Percentiles rank a stretch among this genome's conserved stretches.
These are phyloP conservation scores for Cataglyphis altisquamis DNA, from an alignment of 2,888 invertebrate genomes.

Conservation along the genomic window DNA sequence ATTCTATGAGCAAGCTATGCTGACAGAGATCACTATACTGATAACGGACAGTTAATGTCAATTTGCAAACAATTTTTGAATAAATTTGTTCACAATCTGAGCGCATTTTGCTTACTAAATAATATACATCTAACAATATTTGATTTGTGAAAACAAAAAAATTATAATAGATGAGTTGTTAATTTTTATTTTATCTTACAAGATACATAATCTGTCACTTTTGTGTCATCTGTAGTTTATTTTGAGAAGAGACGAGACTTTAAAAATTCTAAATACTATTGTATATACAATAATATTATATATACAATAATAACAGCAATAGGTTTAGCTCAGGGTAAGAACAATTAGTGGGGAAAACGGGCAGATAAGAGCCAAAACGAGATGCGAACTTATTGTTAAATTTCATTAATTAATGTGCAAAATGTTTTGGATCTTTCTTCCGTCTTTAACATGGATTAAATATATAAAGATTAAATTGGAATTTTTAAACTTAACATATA, in stretches of 20 bases:
- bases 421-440: too few relatives aligned
- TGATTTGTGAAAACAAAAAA: background rate
- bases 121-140: background rate
- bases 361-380: too few relatives aligned
- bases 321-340: too few relatives aligned
- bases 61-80: background rate
- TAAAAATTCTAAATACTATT: background rate
- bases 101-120: background rate
- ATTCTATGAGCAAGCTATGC: too few relatives aligned
- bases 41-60: background rate
- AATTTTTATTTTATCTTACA: background rate
- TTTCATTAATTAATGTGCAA: too few relatives aligned
- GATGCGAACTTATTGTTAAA: too few relatives aligned
- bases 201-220: background rate
- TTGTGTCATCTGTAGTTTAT: background rate
- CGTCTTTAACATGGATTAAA: too few relatives aligned
- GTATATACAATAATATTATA: too few relatives aligned
- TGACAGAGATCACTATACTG: background rate
- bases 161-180: background rate
- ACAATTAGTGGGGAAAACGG: too few relatives aligned
- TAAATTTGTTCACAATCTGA: background rate
- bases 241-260: background rate
- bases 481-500: too few relatives aligned
- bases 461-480: too few relatives aligned
- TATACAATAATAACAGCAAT: too few relatives aligned